Base-by-base conservation (phyloP, 2,888 invertebrate genomes). In the Congeria kusceri region DNA sequence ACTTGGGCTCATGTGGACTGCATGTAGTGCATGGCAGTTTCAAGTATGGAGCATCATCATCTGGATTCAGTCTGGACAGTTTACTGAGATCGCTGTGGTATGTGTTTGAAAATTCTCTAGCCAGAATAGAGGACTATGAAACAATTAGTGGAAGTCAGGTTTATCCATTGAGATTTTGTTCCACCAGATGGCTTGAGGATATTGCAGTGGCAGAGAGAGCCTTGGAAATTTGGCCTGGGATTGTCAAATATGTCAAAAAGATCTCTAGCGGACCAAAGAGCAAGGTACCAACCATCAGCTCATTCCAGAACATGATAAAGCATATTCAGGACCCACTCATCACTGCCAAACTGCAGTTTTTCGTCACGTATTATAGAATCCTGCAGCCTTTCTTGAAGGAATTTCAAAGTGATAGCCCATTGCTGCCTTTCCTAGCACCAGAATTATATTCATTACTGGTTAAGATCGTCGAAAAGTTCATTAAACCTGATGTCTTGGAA, bases 61-160 rank as follows among this genome's bases (percentile, higher is more conserved):
- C 79, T 28, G 76, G 62, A 46, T 83, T 79, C 81, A 68, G 73
- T 15, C 58, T 91, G 39, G 70, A 79, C 13, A 59, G 66, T 49
- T 84, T 89, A 68, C 74, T 92, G 63, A 68, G 76, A 46, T 72
- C 82, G 47, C 18, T 85, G 18, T 89, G 88, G 62, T 82, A 86
- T 62, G 69, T 91, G 20, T 91, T 91, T 64, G 86, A 91, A 64
- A 86, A 92, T 67, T 81, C 83, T 15, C 87, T 90, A 56, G 84
- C 88, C 28, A 84, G 88, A 66, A 74, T 86, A 69, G 84, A 80
- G 20, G 87, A 89, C 61, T 92, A 86, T 62, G 32, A 29, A 29
- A 20, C 11, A 20, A 62, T 61, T 3, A 20, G 47, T 47, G 73
- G 66, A 18, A 83, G 76, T 39, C 49, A 73, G 23, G 15, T 77